These are phyloP conservation scores for Octonoba sinensis DNA, from an alignment of 2,888 invertebrate species.

Conservation along the genomic window DNA sequence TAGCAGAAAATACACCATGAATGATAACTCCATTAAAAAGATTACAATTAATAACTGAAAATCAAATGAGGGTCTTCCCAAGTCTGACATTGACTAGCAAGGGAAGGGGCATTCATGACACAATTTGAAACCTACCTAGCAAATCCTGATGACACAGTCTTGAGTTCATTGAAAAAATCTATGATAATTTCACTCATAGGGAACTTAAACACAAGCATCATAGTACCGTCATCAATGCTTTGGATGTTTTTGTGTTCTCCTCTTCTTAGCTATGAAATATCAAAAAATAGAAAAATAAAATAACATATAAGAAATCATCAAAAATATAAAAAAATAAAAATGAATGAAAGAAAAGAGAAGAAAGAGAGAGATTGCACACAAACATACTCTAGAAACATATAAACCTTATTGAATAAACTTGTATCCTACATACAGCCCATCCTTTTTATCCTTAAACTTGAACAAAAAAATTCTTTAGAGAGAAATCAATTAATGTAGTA, in stretches of 20 bases:
- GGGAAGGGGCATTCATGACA: too few relatives aligned
- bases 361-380: neutral
- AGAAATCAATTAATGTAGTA: too few relatives aligned
- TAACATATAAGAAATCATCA: neutral
- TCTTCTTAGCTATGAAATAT: slow-evolving; percentile 76
- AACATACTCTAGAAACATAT: neutral
- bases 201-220: slow-evolving; percentile 85
- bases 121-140: slow-evolving; percentile 74
- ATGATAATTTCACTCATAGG: slow-evolving; percentile 94
- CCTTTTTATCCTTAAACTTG: too few relatives aligned
- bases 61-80: too few relatives aligned
- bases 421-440: too few relatives aligned
- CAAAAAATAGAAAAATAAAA: neutral
- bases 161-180: slow-evolving; percentile 93
- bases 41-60: too few relatives aligned
- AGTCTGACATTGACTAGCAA: too few relatives aligned
- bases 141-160: slow-evolving; percentile 91
- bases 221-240: slow-evolving; percentile 85
- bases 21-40: too few relatives aligned
- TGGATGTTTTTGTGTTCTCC: slow-evolving; percentile 79
- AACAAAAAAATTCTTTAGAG: too few relatives aligned
- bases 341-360: too few relatives aligned
- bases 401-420: too few relatives aligned
- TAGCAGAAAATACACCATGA: too few relatives aligned
- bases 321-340: slow-evolving; percentile 1